Conservation (phyloP, 2,888 invertebrate species). For the Mellilla xanthometata region DNA sequence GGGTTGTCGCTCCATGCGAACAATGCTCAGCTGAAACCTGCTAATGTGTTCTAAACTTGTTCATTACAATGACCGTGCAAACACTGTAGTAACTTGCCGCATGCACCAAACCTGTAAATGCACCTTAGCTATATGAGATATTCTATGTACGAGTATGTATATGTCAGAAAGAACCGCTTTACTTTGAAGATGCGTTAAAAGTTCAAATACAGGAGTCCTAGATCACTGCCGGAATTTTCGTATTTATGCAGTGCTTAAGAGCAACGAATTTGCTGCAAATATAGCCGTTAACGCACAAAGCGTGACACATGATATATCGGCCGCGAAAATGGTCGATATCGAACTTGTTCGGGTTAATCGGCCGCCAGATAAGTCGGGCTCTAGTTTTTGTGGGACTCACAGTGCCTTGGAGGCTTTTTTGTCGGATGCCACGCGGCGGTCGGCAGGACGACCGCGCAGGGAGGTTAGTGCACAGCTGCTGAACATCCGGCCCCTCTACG, state of each 20-base stretch:
- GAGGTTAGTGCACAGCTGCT: conserved; percentile 63
- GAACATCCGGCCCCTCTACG: conserved; percentile 53
- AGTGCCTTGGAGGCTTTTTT: conserved; percentile 8
- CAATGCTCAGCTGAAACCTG: conserved; percentile 31
- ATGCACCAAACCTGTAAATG: no score
- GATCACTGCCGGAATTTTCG: no score
- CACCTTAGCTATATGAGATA: no score
- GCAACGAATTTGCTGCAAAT: conserved; percentile 7
- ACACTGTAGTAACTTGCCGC: background rate
- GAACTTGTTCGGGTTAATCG: conserved; percentile 40
- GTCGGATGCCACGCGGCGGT: conserved; percentile 9
- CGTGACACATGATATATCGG: conserved; percentile 48
- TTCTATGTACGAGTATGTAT: background rate
- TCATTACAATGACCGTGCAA: conserved; percentile 27
- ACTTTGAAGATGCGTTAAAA: no score
- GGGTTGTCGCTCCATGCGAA: conserved; percentile 31
- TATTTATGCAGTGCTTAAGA: conserved; percentile 9
- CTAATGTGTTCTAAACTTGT: conserved; percentile 28
- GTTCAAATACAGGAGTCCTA: no score
- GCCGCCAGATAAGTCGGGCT: conserved; percentile 38
- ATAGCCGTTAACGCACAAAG: conserved; percentile 12
- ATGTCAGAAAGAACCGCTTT: no score
- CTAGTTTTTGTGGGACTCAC: conserved; percentile 25
- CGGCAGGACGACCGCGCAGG: conserved; percentile 28
- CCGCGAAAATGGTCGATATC: conserved; percentile 52